Conservation (phyloP, 1,140 invertebrate species). For the Spodoptera litura region DNA sequence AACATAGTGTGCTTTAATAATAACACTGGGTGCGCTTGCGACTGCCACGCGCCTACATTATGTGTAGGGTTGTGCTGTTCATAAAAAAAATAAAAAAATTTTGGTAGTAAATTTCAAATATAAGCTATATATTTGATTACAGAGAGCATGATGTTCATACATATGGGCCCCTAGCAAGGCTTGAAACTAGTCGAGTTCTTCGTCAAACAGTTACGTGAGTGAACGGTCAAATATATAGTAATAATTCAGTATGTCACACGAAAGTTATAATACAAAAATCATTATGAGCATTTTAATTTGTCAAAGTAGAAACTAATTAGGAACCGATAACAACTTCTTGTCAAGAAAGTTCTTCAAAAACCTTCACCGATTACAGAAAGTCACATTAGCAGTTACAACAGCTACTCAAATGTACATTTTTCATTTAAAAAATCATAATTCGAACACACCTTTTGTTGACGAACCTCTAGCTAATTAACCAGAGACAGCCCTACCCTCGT, state of each 20-base stretch:
- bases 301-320: too few species aligned
- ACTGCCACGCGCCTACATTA: neutral
- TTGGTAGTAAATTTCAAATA: too few species aligned
- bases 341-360: too few species aligned
- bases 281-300: neutral
- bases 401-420: neutral
- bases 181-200: too few species aligned
- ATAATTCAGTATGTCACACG: neutral
- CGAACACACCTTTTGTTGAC: neutral
- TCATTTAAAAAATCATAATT: neutral
- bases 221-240: too few species aligned
- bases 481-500: neutral
- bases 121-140: too few species aligned
- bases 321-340: too few species aligned
- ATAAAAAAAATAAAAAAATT: too few species aligned
- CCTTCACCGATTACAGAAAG: neutral
- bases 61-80: neutral
- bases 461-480: neutral
- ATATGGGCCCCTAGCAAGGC: too few species aligned
- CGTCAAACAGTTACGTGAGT: too few species aligned
- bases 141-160: too few species aligned
- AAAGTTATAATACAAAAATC: neutral
- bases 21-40: slow-evolving; percentile 26
- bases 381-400: neutral
- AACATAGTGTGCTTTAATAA: slow-evolving; percentile 16